Evolutionary conservation across 2,888 invertebrate species (phyloP), one percentile per base, ranked within the genome.

Genomic region (Disparrhopalites patrizii): DNA sequence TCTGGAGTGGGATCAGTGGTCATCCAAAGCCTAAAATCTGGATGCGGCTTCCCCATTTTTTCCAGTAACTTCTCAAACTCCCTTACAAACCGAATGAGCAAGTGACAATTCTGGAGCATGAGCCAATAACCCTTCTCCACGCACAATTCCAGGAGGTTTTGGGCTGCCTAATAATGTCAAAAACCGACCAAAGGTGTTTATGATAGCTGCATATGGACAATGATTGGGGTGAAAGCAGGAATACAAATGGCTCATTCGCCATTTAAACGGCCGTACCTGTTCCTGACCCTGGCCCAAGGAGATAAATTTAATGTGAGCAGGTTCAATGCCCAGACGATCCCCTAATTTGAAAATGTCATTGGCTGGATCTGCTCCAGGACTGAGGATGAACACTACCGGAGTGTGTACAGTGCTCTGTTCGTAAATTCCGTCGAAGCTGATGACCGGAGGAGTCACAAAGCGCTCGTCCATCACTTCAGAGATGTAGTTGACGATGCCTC

Each of bases 211-310:
- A n/a, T n/a, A n/a, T n/a, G n/a, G n/a, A n/a, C n/a, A n/a, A n/a
- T n/a, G n/a, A n/a, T n/a, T n/a, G n/a, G n/a, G n/a, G n/a, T n/a
- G n/a, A n/a, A n/a, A n/a, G n/a, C n/a, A n/a, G n/a, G n/a, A n/a
- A n/a, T n/a, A n/a, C n/a, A n/a, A n/a, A n/a, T n/a, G n/a, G n/a
- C n/a, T n/a, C n/a, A n/a, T n/a, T n/a, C n/a, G n/a, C n/a, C n/a
- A 33, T n/a, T 54, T 27, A 30, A 54, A 28, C 25, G 8, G 20
- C 13, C 31, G 79, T 73, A 90, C 91, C 76, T 85, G 83, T 79
- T 96, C 94, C 78, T 96, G 96, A 0, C 94, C 95, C 80, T 96
- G 95, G 1, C 96, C 96, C 2, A 96, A 83, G 0, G 95, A 95
- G 23, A 96, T 84, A 77, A 91, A 90, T 76, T 89, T 87, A 78